phyloP scores from a whole-genome alignment of 2,113 vertebrate genomes.

The Cebus imitator region DNA sequence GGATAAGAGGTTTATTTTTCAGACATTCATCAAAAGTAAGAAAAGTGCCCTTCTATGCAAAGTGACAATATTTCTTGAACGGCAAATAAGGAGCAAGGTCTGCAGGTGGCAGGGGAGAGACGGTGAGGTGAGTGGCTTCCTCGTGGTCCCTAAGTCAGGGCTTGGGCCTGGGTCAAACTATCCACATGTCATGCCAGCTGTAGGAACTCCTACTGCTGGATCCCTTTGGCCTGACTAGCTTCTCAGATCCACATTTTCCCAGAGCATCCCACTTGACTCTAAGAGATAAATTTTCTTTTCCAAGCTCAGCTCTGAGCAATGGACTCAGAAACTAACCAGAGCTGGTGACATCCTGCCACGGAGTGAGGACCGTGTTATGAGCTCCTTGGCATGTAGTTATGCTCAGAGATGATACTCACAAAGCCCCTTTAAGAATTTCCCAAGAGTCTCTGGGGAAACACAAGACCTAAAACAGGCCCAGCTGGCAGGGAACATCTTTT shows the following conservation, averaged over 20 bases:
- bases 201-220: not conserved
- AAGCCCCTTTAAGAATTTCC: not conserved
- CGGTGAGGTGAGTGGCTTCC: not conserved
- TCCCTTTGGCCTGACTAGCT: not conserved
- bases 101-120: not conserved
- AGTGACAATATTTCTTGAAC: not conserved
- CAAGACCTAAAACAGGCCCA: not conserved
- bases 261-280: not conserved
- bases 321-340: not conserved
- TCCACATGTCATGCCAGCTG: not conserved
- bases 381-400: not conserved
- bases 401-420: not conserved
- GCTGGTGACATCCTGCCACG: not conserved
- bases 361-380: accelerated
- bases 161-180: not conserved
- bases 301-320: not conserved
- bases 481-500: not conserved
- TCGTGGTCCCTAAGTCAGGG: not conserved
- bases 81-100: not conserved
- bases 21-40: not conserved
- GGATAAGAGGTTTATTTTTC: not conserved
- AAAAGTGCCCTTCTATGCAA: not conserved
- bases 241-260: not conserved
- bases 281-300: not conserved
- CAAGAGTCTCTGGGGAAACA: not conserved